These are phyloP conservation scores for Ambastaia sidthimunki DNA, from an alignment of 2,797 vertebrate genomes.

Conservation along the genomic window DNA sequence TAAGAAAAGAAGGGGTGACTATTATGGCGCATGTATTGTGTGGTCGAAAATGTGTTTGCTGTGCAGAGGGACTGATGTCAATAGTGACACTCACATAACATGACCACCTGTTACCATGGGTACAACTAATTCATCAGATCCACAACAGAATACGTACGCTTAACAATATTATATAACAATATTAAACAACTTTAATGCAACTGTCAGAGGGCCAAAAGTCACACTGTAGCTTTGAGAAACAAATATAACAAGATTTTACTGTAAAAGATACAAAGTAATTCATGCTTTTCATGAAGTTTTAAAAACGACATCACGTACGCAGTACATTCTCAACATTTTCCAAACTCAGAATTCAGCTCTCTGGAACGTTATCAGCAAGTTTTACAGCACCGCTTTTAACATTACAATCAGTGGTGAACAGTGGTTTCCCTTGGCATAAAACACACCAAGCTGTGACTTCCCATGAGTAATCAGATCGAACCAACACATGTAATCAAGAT, in stretches of 20 bases:
- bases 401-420: slow-evolving; percentile 30
- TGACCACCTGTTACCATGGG: slow-evolving; percentile 4
- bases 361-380: neutral
- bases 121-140: neutral
- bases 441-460: slow-evolving; percentile 51
- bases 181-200: neutral
- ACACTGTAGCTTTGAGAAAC: neutral
- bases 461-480: slow-evolving; percentile 57
- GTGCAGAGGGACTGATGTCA: neutral
- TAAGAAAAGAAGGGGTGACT: neutral
- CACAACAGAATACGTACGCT: neutral
- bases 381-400: slow-evolving; percentile 32
- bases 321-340: neutral
- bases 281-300: neutral
- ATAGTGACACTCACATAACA: neutral
- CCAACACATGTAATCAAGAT: slow-evolving; percentile 56
- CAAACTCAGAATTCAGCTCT: neutral
- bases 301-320: neutral
- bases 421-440: slow-evolving; percentile 33
- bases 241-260: neutral
- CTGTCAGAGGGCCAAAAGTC: neutral
- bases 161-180: no score
- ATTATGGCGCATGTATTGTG: neutral
- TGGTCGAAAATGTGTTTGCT: no score
- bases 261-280: neutral